Conservation (phyloP, 2,797 vertebrate species). For the Odontamblyopus lacepedii region DNA sequence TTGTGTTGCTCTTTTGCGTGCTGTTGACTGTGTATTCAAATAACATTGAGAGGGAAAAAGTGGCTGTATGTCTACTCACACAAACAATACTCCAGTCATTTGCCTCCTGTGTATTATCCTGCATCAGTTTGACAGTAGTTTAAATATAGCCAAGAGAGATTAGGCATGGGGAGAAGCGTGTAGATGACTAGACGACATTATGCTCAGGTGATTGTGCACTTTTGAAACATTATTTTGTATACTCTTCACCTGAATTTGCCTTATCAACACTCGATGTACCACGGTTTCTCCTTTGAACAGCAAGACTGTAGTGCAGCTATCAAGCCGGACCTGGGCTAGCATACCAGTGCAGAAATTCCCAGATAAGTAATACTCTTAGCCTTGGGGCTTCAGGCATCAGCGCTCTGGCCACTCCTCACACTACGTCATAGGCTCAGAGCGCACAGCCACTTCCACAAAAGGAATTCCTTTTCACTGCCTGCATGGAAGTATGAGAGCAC, state of each 20-base stretch:
- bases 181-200: not conserved
- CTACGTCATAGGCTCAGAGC: slow-evolving; percentile 69
- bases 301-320: slow-evolving; percentile 48
- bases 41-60: not conserved
- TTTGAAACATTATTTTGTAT: not conserved
- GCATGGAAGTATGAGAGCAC: slow-evolving; percentile 58
- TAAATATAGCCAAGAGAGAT: not conserved
- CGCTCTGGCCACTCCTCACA: slow-evolving; percentile 62
- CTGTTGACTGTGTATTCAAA: not conserved
- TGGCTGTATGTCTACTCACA: not conserved
- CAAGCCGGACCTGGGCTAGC: slow-evolving; percentile 58
- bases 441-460: slow-evolving; percentile 82
- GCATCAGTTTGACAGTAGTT: not conserved
- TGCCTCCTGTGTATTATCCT: not conserved
- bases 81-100: not conserved
- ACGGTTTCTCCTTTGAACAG: slow-evolving; percentile 8
- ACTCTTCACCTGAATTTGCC: slow-evolving; percentile 11
- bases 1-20: too few relatives aligned
- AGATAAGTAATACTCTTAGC: slow-evolving; percentile 79
- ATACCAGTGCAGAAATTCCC: slow-evolving; percentile 80
- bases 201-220: not conserved
- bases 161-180: not conserved
- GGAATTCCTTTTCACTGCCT: slow-evolving; percentile 82
- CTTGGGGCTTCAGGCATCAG: slow-evolving; percentile 68
- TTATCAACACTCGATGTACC: not conserved